Evolutionary conservation across 2,888 invertebrate genomes (phyloP).

Genomic region (Conchocele bisecta): DNA sequence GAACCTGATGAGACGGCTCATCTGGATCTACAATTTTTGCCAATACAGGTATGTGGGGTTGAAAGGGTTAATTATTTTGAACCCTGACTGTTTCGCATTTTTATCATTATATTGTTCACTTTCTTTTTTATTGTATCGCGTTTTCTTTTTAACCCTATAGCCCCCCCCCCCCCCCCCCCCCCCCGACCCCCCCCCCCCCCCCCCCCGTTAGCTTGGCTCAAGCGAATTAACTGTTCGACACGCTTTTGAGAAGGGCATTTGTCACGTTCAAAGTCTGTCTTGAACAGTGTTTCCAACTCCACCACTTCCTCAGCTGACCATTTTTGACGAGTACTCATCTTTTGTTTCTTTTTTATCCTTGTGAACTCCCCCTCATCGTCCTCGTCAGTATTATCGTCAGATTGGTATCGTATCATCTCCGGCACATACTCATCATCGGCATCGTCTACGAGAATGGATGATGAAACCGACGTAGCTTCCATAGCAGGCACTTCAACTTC

Average conservation of each 20-base stretch:
- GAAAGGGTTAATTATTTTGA: too few relatives aligned
- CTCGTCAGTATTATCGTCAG: slow-evolving; percentile 13
- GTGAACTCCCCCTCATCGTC: slow-evolving; percentile 7
- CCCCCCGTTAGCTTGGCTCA: slow-evolving; percentile 11
- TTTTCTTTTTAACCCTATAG: slow-evolving; percentile 11
- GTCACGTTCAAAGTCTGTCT: slow-evolving; percentile 16
- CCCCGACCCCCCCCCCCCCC: too few relatives aligned
- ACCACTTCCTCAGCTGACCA: slow-evolving; percentile 22
- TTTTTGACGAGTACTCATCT: slow-evolving; percentile 10
- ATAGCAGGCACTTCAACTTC: too few relatives aligned
- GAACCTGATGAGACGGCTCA: too few relatives aligned
- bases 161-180: too few relatives aligned
- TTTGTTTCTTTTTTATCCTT: slow-evolving; percentile 20
- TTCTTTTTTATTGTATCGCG: slow-evolving; percentile 36
- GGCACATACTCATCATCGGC: too few relatives aligned
- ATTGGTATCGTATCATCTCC: too few relatives aligned
- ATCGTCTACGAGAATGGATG: too few relatives aligned
- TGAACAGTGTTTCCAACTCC: slow-evolving; percentile 18
- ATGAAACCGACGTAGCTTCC: too few relatives aligned
- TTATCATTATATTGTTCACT: slow-evolving; percentile 27
- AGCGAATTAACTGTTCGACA: slow-evolving; percentile 10
- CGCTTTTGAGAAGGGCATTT: slow-evolving; percentile 4
- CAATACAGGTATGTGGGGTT: too few relatives aligned
- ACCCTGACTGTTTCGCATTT: too few relatives aligned
- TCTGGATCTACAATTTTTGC: too few relatives aligned